phyloP scores from a whole-genome alignment of 1,140 invertebrate genomes.

The Ganaspis sp. region DNA sequence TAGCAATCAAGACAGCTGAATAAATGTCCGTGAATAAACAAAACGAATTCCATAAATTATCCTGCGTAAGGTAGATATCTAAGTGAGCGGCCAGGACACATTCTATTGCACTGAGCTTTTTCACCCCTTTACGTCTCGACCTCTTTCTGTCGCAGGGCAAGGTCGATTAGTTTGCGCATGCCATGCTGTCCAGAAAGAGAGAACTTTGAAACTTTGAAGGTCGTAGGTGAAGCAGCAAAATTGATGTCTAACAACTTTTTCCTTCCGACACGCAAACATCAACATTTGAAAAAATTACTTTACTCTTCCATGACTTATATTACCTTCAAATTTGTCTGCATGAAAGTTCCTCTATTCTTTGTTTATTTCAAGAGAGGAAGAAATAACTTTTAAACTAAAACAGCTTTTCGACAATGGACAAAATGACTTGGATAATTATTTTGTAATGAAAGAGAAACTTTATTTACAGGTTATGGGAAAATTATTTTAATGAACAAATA shows the following conservation, averaged over 20 bases:
- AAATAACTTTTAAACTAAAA: too few species aligned
- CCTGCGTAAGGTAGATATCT: constrained; percentile 24
- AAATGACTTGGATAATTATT: too few species aligned
- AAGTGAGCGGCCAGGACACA: constrained; percentile 20
- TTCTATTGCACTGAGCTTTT: constrained; percentile 29
- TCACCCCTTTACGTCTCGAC: neutral
- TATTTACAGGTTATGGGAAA: too few species aligned
- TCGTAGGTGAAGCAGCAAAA: constrained; percentile 45
- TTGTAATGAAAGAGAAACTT: too few species aligned
- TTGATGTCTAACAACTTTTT: constrained; percentile 22
- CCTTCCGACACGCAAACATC: constrained; percentile 23
- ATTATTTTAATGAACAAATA: too few species aligned
- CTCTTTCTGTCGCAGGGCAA: constrained; percentile 39
- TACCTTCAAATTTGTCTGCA: neutral
- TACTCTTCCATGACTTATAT: neutral
- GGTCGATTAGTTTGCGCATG: constrained; percentile 42
- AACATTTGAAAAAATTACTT: neutral
- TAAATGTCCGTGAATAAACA: constrained; percentile 43
- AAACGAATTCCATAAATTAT: constrained; percentile 38
- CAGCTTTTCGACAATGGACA: too few species aligned
- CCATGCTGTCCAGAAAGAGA: constrained; percentile 30
- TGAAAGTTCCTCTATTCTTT: neutral
- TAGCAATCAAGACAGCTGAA: constrained; percentile 39
- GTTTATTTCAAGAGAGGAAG: too few species aligned
- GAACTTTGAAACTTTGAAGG: constrained; percentile 51